phyloP scores from a whole-genome alignment of 1,140 invertebrate genomes.

The Aphidius gifuensis region DNA sequence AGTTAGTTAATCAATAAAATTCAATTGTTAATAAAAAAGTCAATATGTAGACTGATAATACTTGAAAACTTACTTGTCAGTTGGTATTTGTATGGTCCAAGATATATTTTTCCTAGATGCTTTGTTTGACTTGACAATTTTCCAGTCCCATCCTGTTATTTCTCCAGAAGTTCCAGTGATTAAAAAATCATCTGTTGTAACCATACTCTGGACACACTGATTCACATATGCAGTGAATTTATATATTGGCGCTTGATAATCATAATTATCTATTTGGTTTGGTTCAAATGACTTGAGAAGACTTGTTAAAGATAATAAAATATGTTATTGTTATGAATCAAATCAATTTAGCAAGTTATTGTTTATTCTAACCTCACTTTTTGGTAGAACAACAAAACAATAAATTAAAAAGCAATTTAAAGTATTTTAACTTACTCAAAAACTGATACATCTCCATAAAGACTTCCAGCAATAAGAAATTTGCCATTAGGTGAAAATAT shows the following conservation, averaged over 20 bases:
- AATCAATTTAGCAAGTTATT: too few species aligned
- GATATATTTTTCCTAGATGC: constrained; percentile 59
- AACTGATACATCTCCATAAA: constrained; percentile 78
- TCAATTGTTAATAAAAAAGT: too few species aligned
- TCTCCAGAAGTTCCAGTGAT: constrained; percentile 72
- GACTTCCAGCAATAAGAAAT: constrained; percentile 77
- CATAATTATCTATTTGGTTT: constrained; percentile 50
- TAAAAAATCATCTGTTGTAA: constrained; percentile 67
- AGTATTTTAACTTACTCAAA: constrained; percentile 68
- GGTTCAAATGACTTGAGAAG: constrained; percentile 60
- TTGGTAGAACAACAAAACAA: constrained; percentile 2
- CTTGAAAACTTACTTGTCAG: constrained; percentile 50
- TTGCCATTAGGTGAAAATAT: constrained; percentile 79
- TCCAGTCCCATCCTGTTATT: constrained; percentile 76
- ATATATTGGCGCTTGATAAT: constrained; percentile 59
- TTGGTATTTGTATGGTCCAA: constrained; percentile 71
- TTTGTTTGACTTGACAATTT: constrained; percentile 62
- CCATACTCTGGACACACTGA: constrained; percentile 69
- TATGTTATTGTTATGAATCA: not conserved
- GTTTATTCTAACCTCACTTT: constrained; percentile 16
- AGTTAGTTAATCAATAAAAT: constrained; percentile 11
- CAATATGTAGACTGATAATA: too few species aligned
- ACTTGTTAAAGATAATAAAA: constrained; percentile 43
- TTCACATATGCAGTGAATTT: constrained; percentile 59
- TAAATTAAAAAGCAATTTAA: constrained; percentile 21